Percentiles rank a stretch among this genome's conserved stretches.
Conservation (phyloP, 2,888 invertebrate genomes). For the Eurois occulta region DNA sequence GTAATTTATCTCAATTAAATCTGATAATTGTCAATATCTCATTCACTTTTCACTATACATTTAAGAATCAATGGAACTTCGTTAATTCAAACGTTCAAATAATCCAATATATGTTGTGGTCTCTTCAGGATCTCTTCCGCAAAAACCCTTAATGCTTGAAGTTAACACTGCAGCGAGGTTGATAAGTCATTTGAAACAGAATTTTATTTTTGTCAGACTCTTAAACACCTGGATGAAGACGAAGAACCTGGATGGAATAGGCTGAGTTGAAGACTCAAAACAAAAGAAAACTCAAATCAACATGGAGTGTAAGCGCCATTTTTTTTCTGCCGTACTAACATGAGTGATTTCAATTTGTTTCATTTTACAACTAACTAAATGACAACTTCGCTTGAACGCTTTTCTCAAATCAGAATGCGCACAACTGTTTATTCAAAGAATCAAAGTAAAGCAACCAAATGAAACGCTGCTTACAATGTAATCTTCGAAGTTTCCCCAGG, state of each 20-base stretch:
- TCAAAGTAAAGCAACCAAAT: neutral
- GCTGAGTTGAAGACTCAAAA: slow-evolving; percentile 6
- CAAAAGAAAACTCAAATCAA: slow-evolving; percentile 14
- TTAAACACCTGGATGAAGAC: neutral
- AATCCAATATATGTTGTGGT: neutral
- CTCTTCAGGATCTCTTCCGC: neutral
- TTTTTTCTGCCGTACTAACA: slow-evolving; percentile 1
- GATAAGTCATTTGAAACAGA: neutral
- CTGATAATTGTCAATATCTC: neutral
- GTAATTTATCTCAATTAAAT: neutral
- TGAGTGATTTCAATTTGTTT: neutral
- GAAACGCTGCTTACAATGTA: slow-evolving; percentile 16
- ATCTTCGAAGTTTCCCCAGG: slow-evolving; percentile 18
- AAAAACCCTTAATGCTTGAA: neutral
- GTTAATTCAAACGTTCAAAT: neutral
- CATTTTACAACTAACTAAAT: slow-evolving; percentile 4
- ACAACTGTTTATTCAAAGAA: slow-evolving; percentile 15
- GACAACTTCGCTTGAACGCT: neutral
- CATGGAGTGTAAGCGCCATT: slow-evolving; percentile 37
- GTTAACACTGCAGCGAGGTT: neutral
- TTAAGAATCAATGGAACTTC: slow-evolving; percentile 5
- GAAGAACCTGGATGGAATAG: slow-evolving; percentile 1
- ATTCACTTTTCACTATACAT: neutral
- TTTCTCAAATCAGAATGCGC: neutral
- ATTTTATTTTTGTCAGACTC: slow-evolving; percentile 7